phyloP scores from a whole-genome alignment of 2,888 invertebrate genomes.

The Dryococelus australis region DNA sequence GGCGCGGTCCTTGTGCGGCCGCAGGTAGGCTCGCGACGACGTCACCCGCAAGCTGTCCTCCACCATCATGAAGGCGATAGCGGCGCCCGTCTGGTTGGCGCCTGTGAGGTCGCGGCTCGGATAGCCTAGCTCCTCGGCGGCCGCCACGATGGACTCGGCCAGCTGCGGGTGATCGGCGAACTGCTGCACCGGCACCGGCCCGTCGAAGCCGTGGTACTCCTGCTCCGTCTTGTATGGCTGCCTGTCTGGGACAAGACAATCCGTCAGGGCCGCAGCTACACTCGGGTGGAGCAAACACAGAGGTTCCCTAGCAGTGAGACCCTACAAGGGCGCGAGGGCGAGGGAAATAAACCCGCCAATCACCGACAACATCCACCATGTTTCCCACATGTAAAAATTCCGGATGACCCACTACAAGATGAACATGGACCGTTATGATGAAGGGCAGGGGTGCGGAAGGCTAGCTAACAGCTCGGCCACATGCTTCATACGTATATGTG shows the following conservation, averaged over 20 bases:
- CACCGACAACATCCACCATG: too few species aligned
- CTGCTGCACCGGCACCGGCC: conserved; percentile 57
- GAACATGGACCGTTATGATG: too few species aligned
- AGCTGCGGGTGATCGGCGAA: conserved; percentile 57
- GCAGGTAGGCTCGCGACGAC: conserved; percentile 64
- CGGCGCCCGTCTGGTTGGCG: conserved; percentile 43
- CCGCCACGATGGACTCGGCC: conserved; percentile 55
- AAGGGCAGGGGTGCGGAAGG: too few species aligned
- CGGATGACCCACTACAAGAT: too few species aligned
- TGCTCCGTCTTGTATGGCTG: conserved; percentile 50
- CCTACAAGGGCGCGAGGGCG: too few species aligned
- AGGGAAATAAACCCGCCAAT: too few species aligned
- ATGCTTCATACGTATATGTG: too few species aligned
- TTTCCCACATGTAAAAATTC: too few species aligned
- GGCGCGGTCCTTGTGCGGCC: conserved; percentile 42
- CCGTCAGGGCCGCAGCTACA: too few species aligned
- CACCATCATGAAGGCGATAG: conserved; percentile 50
- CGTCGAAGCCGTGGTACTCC: conserved; percentile 56
- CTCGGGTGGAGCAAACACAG: too few species aligned
- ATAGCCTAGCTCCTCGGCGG: conserved; percentile 57
- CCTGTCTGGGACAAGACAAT: conserved; percentile 42
- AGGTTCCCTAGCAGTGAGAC: too few species aligned
- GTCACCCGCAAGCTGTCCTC: conserved; percentile 54
- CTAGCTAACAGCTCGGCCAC: too few species aligned
- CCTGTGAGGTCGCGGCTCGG: conserved; percentile 47